A percentile compares a stretch with the other conserved stretches of the same genome.
phyloP scores from a whole-genome alignment of 2,888 invertebrate species.

The Drosophila crucigera region DNA sequence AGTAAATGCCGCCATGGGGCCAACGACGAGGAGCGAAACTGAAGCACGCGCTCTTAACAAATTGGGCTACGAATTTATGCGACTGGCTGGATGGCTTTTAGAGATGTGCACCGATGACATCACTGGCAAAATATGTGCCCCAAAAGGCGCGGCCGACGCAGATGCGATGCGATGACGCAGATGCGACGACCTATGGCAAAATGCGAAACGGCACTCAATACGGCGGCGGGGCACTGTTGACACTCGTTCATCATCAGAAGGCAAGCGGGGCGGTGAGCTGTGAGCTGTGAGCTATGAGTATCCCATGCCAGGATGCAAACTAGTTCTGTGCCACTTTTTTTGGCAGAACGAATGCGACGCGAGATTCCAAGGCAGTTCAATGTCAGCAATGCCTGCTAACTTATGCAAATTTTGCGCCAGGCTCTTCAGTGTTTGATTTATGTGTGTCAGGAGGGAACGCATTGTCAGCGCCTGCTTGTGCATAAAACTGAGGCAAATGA shows the following conservation, averaged over 20 bases:
- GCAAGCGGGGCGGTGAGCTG: conserved; percentile 20
- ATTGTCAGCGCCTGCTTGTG: conserved; percentile 58
- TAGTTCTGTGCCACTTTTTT: conserved; percentile 54
- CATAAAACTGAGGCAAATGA: conserved; percentile 76
- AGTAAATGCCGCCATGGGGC: conserved; percentile 66
- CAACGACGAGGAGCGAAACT: conserved; percentile 53
- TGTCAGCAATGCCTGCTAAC: conserved; percentile 37
- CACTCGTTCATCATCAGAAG: conserved; percentile 53
- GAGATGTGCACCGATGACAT: conserved; percentile 71
- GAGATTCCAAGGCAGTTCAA: conserved; percentile 41
- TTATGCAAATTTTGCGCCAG: conserved; percentile 69
- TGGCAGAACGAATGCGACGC: conserved; percentile 65
- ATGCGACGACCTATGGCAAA: conserved; percentile 47
- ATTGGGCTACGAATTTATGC: conserved; percentile 77
- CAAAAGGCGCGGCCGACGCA: conserved; percentile 71
- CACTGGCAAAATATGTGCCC: conserved; percentile 72
- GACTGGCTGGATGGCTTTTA: conserved; percentile 38
- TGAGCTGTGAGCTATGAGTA: conserved; percentile 15
- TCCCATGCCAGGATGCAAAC: conserved; percentile 69
- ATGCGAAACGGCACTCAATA: conserved; percentile 9
- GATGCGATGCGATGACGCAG: conserved; percentile 41
- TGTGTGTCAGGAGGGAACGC: conserved; percentile 49
- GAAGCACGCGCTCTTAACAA: conserved; percentile 80
- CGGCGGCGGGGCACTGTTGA: conserved; percentile 28
- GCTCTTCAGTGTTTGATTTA: conserved; percentile 70